phyloP scores from a whole-genome alignment of 2,888 invertebrate genomes.

The Folsomia candida region DNA sequence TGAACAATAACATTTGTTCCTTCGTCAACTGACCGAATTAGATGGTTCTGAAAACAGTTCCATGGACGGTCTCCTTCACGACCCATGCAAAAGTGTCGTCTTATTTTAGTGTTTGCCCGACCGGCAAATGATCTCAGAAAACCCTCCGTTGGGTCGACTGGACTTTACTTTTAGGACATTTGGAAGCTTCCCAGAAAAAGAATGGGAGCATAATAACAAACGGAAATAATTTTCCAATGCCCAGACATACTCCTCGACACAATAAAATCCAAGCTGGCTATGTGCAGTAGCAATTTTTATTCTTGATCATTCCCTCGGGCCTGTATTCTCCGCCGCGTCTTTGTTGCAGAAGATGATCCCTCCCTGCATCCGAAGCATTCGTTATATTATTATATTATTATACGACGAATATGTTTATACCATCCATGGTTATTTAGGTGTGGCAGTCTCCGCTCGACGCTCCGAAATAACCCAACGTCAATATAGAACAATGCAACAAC shows the following conservation, averaged over 20 bases:
- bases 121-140: neutral
- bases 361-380: too few species aligned
- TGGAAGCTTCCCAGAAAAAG: constrained; percentile 3
- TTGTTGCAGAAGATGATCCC: too few species aligned
- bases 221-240: too few species aligned
- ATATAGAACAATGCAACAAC: too few species aligned
- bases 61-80: neutral
- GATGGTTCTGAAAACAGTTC: neutral
- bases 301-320: too few species aligned
- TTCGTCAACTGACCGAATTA: neutral
- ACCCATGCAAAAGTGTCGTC: neutral
- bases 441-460: too few species aligned
- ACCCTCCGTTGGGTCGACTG: neutral
- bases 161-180: neutral
- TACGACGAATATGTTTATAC: too few species aligned
- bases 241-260: neutral
- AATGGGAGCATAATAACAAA: constrained; percentile 1
- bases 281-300: neutral
- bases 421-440: too few species aligned
- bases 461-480: too few species aligned
- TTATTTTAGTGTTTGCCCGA: neutral
- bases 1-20: neutral
- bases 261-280: neutral
- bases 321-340: neutral
- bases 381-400: too few species aligned